Evolutionary conservation across 2,113 vertebrate species (phyloP).

Genomic region (Ageneiosus marmoratus): DNA sequence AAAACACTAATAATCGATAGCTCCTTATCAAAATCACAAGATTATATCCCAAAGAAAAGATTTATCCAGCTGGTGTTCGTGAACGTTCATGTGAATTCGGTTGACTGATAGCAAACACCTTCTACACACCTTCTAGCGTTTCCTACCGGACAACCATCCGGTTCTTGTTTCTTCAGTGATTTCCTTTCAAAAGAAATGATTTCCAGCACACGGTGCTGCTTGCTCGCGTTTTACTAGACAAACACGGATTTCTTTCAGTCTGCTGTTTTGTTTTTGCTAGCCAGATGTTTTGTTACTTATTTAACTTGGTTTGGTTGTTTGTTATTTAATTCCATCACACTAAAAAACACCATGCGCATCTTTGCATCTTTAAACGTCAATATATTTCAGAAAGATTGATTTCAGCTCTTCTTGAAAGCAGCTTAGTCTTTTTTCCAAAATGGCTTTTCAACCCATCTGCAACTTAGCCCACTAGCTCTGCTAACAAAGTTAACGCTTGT

Average conservation of each 20-base stretch:
- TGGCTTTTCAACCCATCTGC: background rate
- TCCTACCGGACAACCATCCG: background rate
- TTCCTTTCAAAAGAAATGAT: background rate
- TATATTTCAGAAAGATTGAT: background rate
- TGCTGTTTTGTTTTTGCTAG: too few relatives aligned
- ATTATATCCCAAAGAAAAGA: background rate
- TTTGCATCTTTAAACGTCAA: too few relatives aligned
- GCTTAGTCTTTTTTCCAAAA: background rate
- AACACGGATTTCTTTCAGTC: background rate
- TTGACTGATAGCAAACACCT: background rate
- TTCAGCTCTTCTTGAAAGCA: background rate
- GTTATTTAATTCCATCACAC: background rate
- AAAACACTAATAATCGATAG: background rate
- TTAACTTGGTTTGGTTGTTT: background rate
- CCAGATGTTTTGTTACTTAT: background rate
- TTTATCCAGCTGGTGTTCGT: too few relatives aligned
- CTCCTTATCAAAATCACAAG: background rate
- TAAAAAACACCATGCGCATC: too few relatives aligned
- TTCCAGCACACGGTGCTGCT: too few relatives aligned
- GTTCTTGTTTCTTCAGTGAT: background rate
- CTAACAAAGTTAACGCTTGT: background rate
- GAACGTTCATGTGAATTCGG: background rate
- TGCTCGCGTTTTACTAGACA: background rate
- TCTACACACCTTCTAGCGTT: too few relatives aligned
- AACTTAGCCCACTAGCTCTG: background rate